Evolutionary conservation across 2,113 vertebrate genomes (phyloP).

Genomic region (Alligator sinensis): DNA sequence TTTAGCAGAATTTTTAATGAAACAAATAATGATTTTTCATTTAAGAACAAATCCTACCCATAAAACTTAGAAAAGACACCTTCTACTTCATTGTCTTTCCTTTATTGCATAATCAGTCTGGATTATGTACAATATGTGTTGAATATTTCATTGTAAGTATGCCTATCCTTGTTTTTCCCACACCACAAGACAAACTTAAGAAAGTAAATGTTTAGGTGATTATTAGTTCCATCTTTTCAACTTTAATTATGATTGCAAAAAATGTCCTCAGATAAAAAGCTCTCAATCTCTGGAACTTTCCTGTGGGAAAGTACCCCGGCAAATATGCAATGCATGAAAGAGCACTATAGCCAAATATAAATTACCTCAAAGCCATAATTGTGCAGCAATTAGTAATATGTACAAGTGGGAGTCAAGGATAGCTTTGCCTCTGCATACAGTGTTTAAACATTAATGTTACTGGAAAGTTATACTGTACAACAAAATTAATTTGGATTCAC

Average conservation of each 20-base stretch:
- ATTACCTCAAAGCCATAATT: not conserved
- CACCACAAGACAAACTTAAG: not conserved
- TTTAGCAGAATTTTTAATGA: conserved; percentile 23
- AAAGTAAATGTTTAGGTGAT: not conserved
- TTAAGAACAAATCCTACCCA: conserved; percentile 22
- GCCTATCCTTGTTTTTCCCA: not conserved
- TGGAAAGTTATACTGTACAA: not conserved
- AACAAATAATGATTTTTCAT: conserved; percentile 18
- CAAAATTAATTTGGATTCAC: conserved; percentile 64
- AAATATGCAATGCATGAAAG: not conserved
- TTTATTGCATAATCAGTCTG: conserved; percentile 11
- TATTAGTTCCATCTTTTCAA: not conserved
- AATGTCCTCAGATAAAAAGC: not conserved
- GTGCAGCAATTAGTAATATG: conserved; percentile 49
- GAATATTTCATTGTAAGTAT: not conserved
- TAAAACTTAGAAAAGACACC: not conserved
- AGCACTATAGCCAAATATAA: not conserved
- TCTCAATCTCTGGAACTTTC: not conserved
- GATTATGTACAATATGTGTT: not conserved
- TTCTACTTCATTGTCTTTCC: conserved; percentile 15
- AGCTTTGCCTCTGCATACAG: conserved; percentile 46
- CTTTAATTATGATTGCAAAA: not conserved
- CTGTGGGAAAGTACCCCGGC: not conserved
- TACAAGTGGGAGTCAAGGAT: conserved; percentile 37
- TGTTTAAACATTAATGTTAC: conserved; percentile 54